phyloP scores from a whole-genome alignment of 30 jellyfish, hydroid and myxozoan species.

The Chrysaora quinquecirrha region DNA sequence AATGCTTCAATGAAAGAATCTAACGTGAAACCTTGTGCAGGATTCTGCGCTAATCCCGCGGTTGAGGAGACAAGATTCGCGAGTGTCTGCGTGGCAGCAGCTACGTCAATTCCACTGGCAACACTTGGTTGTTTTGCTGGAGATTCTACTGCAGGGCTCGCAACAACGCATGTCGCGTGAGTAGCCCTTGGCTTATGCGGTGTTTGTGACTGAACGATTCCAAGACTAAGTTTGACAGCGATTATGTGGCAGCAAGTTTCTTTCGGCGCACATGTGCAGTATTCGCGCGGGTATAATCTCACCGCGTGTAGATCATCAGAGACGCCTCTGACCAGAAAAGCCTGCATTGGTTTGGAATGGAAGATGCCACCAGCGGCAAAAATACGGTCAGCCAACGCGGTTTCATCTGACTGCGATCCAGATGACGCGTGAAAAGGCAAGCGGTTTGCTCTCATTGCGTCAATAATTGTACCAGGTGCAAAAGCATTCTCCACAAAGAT shows the following conservation, averaged over 20 bases:
- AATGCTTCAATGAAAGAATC: slow-evolving; percentile 65
- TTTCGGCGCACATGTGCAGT: slow-evolving; percentile 83
- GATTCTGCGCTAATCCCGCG: slow-evolving; percentile 27
- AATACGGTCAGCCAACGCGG: slow-evolving; percentile 84
- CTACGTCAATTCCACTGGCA: slow-evolving; percentile 12
- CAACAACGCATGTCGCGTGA: slow-evolving; percentile 55
- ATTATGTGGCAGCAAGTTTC: slow-evolving; percentile 90
- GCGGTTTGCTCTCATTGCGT: slow-evolving; percentile 61
- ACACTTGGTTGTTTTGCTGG: slow-evolving; percentile 31
- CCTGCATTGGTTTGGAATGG: slow-evolving; percentile 82
- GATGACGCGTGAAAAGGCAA: slow-evolving; percentile 69
- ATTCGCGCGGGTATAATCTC: slow-evolving; percentile 88
- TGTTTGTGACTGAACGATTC: slow-evolving; percentile 72
- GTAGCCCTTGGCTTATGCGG: slow-evolving; percentile 59
- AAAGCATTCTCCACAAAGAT: slow-evolving; percentile 44
- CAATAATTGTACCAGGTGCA: slow-evolving; percentile 55
- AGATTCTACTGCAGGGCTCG: slow-evolving; percentile 40
- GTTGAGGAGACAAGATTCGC: slow-evolving; percentile 59
- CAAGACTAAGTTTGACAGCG: slow-evolving; percentile 93
- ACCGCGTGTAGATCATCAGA: slow-evolving; percentile 88
- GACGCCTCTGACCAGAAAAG: slow-evolving; percentile 86
- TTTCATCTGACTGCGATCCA: slow-evolving; percentile 59
- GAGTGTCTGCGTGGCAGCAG: slow-evolving; percentile 65
- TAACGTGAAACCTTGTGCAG: slow-evolving; percentile 52
- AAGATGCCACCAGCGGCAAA: slow-evolving; percentile 77